Evolutionary conservation across 2,113 vertebrate species (phyloP), one percentile per base, ranked within the genome.

Genomic region (Menidia beryllina): DNA sequence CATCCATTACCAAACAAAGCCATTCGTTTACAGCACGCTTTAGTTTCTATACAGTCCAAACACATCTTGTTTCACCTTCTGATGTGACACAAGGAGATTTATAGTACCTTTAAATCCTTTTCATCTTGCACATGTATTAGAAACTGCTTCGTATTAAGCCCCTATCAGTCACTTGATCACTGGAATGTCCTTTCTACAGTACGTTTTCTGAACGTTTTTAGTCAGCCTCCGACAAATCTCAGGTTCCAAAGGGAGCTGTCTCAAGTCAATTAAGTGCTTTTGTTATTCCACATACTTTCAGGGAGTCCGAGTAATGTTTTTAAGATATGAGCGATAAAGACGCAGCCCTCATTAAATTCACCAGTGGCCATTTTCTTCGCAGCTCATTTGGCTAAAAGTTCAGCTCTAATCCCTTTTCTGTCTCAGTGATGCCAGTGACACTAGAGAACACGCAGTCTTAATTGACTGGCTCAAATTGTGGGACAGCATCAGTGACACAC

Each of bases 271-370:
- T 61, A 83, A 78, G 41, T 36, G 49, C 64, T 69, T 77, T 68
- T 73, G 55, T 75, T 51, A 66, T 50, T 73, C 24, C 41, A 72
- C 81, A 79, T 47, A 64, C 72, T 81, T 85, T 55, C n/a, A 55
- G 73, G 69, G 53, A 61, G 36, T 56, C 60, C 49, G 30, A 47
- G 51, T 75, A 65, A 54, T 71, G 58, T 84, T 82, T 84, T 69
- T 0, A 2, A 79, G 81, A 84, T 75, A 48, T 51, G 71, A 17
- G 15, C 14, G 77, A 79, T 77, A 76, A 59, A 72, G 69, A 52
- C 17, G 27, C 48, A 52, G 66, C 69, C 75, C 81, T 88, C 79
- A 85, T 89, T 88, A 86, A 86, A 83, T 79, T 74, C 52, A 51
- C 55, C 66, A 58, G 4, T 73, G 75, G 82, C 78, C 83, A 48